Conservation (phyloP, 2,888 invertebrate genomes). For the Schizaphis graminum region DNA sequence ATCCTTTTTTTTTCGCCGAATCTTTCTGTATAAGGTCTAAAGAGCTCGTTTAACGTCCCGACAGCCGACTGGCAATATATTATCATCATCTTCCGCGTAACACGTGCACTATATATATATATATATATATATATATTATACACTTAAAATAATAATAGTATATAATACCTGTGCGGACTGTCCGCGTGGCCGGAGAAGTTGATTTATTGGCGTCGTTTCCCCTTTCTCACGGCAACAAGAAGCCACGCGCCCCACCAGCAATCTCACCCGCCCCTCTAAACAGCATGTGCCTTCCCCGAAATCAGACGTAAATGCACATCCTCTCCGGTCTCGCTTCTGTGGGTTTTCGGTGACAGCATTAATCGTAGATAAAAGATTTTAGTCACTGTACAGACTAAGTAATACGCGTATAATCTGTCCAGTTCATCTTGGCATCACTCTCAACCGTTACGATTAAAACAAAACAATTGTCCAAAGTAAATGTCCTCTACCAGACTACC, state of each 20-base stretch:
- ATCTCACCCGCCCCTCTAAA: too few relatives aligned
- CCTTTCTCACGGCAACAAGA: constrained; percentile 64
- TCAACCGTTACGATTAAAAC: too few relatives aligned
- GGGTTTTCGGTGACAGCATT: background rate
- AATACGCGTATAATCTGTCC: background rate
- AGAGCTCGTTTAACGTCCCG: constrained; percentile 64
- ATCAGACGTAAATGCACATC: background rate
- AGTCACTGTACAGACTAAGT: background rate
- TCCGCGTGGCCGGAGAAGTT: constrained; percentile 23
- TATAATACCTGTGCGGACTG: constrained; percentile 15
- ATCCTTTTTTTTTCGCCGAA: constrained; percentile 35
- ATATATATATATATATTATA: background rate
- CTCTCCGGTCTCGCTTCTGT: background rate
- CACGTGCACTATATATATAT: constrained; percentile 2
- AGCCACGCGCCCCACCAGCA: background rate
- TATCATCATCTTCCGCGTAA: constrained; percentile 29
- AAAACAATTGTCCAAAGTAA: too few relatives aligned
- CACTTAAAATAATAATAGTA: background rate
- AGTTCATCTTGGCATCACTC: too few relatives aligned
- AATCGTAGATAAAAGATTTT: background rate
- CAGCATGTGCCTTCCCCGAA: background rate
- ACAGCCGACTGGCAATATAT: constrained; percentile 47
- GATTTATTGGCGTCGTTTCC: constrained; percentile 57
- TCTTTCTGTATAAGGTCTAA: constrained; percentile 63
- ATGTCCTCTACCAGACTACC: too few relatives aligned